A percentile compares a stretch with the other conserved stretches of the same genome.
phyloP scores from a whole-genome alignment of 2,113 vertebrate species.

The Apteryx mantelli region DNA sequence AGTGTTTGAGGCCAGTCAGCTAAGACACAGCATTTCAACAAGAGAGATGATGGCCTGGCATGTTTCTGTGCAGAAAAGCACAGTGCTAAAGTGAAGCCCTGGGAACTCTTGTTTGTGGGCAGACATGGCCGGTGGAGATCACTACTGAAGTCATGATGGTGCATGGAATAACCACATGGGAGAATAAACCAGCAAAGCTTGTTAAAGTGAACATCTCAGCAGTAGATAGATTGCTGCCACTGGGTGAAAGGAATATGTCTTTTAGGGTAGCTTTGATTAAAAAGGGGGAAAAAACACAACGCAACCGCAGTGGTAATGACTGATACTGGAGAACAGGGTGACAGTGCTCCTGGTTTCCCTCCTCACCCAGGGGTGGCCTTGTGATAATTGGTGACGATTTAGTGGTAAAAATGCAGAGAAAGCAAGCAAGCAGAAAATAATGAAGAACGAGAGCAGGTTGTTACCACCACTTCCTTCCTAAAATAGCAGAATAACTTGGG shows the following conservation, averaged over 20 bases:
- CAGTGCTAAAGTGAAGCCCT: not conserved
- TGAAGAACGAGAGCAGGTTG: not conserved
- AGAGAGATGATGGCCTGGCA: not conserved
- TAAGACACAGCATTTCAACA: not conserved
- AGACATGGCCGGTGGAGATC: not conserved
- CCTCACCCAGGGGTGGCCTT: not conserved
- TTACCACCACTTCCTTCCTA: constrained; percentile 16
- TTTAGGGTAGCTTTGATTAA: not conserved
- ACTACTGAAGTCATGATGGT: not conserved
- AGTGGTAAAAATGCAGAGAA: not conserved
- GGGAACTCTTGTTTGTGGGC: not conserved
- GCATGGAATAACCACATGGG: not conserved
- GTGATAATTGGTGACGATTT: not conserved
- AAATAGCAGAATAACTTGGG: not conserved
- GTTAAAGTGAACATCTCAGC: not conserved
- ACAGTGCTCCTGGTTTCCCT: not conserved
- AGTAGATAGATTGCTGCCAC: not conserved
- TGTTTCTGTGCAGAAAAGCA: accelerated
- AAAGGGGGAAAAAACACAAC: not conserved
- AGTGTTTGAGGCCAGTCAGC: not conserved
- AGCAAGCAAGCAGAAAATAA: constrained; percentile 4
- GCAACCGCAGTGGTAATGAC: not conserved
- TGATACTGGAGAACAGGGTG: not conserved
- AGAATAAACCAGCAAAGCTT: not conserved
- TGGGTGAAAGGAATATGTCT: not conserved